These are phyloP conservation scores for Mesorhabditis belari DNA, from an alignment of 2,888 invertebrate species.

Conservation along the genomic window DNA sequence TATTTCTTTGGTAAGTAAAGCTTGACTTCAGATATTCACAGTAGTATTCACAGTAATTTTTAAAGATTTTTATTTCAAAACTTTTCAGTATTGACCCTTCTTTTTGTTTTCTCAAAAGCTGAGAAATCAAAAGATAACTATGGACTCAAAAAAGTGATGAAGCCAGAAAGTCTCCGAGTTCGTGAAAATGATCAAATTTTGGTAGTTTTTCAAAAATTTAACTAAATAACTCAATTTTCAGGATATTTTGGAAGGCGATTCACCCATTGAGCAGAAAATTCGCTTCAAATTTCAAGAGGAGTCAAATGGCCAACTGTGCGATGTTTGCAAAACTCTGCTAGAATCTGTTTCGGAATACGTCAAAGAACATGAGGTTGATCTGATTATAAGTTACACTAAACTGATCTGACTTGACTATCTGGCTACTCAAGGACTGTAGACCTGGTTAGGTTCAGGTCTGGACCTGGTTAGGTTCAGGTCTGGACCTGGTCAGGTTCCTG, in stretches of 20 bases:
- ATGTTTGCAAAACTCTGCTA: background rate
- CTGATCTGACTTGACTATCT: no score
- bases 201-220: background rate
- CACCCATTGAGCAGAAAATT: background rate
- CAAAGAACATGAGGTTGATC: background rate
- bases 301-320: background rate
- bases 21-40: no score
- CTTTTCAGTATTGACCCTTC: background rate
- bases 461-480: no score
- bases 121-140: background rate
- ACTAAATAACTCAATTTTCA: no score
- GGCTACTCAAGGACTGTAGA: no score
- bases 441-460: no score
- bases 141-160: background rate
- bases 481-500: no score
- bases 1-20: no score
- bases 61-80: background rate
- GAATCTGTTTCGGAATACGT: background rate
- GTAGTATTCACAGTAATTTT: background rate
- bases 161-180: background rate
- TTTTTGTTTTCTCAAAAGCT: background rate
- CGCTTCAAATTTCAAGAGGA: background rate
- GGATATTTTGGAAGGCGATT: background rate
- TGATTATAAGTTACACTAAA: no score
- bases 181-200: background rate